Percentiles rank a stretch among this genome's conserved stretches.
Evolutionary conservation across 1,140 invertebrate genomes (phyloP).

Genomic region (Panagrolaimus sp.): DNA sequence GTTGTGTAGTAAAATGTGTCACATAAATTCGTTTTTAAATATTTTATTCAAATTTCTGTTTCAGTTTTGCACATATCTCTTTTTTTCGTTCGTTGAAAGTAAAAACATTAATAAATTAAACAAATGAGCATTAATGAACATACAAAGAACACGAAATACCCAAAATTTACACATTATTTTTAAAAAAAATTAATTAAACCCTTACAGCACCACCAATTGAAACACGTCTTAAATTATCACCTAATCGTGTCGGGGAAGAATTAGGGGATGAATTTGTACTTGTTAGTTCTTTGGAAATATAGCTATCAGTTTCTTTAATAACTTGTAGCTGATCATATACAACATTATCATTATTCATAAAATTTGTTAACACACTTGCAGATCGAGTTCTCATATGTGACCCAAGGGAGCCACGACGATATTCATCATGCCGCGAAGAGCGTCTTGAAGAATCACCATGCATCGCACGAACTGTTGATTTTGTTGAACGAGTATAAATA

Average conservation of each 20-base stretch:
- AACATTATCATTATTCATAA: neutral
- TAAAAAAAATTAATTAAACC: too few relatives aligned
- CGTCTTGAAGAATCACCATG: neutral
- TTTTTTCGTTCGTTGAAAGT: too few relatives aligned
- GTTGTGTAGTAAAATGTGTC: too few relatives aligned
- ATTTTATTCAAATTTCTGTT: too few relatives aligned
- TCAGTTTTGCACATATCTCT: too few relatives aligned
- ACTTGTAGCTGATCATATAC: slow-evolving; percentile 2
- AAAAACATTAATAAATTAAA: too few relatives aligned
- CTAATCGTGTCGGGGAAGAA: neutral
- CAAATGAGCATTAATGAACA: too few relatives aligned
- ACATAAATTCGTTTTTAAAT: too few relatives aligned
- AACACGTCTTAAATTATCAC: neutral
- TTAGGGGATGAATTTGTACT: neutral
- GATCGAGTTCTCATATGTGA: neutral
- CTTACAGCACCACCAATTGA: too few relatives aligned
- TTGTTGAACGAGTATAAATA: slow-evolving; percentile 28
- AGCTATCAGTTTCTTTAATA: neutral
- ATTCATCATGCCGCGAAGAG: neutral
- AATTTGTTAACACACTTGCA: neutral
- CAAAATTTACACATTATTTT: too few relatives aligned
- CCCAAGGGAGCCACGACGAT: neutral
- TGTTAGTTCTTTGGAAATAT: neutral
- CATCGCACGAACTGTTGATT: neutral
- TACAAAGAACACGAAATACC: too few relatives aligned